phyloP scores from a whole-genome alignment of 2,113 vertebrate species.

The Hippoglossus stenolepis region DNA sequence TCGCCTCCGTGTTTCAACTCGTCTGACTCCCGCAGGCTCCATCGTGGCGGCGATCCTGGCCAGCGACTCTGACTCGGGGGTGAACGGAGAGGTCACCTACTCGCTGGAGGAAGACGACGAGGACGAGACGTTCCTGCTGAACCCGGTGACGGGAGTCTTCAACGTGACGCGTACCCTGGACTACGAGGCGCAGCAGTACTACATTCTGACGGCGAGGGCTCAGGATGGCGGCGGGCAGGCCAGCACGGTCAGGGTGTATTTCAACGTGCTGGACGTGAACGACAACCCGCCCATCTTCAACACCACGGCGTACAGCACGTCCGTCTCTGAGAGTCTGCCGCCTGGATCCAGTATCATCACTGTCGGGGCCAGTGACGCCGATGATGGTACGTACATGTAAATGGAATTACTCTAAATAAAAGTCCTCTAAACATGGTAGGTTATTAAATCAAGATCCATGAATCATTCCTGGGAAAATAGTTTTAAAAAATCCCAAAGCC shows the following conservation, averaged over 20 bases:
- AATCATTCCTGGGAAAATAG: too few relatives aligned
- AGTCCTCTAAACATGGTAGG: too few relatives aligned
- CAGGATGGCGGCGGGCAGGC: slow-evolving; percentile 91
- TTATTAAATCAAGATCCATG: too few relatives aligned
- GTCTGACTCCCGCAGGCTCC: slow-evolving; percentile 83
- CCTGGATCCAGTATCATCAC: slow-evolving; percentile 86
- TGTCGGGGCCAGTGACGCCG: slow-evolving; percentile 88
- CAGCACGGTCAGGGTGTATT: slow-evolving; percentile 90
- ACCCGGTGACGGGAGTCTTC: slow-evolving; percentile 94
- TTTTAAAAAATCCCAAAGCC: background rate
- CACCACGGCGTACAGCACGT: slow-evolving; percentile 85
- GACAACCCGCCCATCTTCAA: slow-evolving; percentile 91
- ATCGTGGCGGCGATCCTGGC: slow-evolving; percentile 95
- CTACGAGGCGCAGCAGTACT: slow-evolving; percentile 91
- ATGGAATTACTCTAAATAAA: too few relatives aligned
- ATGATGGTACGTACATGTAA: slow-evolving; percentile 86
- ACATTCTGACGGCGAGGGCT: slow-evolving; percentile 88
- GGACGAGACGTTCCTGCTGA: slow-evolving; percentile 91
- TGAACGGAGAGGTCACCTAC: slow-evolving; percentile 95
- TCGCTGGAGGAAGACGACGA: slow-evolving; percentile 92
- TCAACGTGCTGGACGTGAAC: slow-evolving; percentile 94
- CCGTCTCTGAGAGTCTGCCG: slow-evolving; percentile 88
- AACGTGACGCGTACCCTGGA: slow-evolving; percentile 91
- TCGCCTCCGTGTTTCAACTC: slow-evolving; percentile 34
- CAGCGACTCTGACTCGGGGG: slow-evolving; percentile 91